These are phyloP conservation scores for Acanthosepion lycidas DNA, from an alignment of 2,888 invertebrate genomes.

Conservation along the genomic window DNA sequence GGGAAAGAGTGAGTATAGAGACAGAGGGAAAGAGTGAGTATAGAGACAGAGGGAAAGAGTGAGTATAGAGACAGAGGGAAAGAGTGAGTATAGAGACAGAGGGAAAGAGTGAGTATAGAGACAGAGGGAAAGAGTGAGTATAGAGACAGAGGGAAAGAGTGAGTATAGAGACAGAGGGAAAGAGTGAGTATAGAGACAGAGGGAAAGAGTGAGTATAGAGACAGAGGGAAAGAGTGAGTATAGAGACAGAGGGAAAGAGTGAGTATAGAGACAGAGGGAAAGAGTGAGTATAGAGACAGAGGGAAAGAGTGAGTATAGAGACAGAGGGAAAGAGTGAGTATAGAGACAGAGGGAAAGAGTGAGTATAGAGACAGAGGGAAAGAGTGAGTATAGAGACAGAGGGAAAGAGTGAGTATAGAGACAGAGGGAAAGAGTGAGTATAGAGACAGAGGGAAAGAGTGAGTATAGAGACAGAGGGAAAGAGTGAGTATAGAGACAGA, in stretches of 20 bases:
- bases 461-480: neutral
- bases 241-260: neutral
- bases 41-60: too few species aligned
- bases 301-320: too few species aligned
- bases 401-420: neutral
- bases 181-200: fast-evolving
- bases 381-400: neutral
- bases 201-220: neutral
- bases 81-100: too few species aligned
- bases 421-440: neutral
- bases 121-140: too few species aligned
- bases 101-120: too few species aligned
- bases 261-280: neutral
- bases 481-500: neutral
- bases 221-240: neutral
- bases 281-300: fast-evolving
- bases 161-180: too few species aligned
- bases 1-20: too few species aligned
- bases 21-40: too few species aligned
- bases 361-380: neutral
- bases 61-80: too few species aligned
- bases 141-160: too few species aligned
- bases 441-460: neutral
- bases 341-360: neutral
- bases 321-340: too few species aligned